A percentile compares a stretch with the other conserved stretches of the same genome.
These are phyloP conservation scores for Brachionus koreanus DNA, from an alignment of 1,140 invertebrate genomes.

Conservation along the genomic window DNA sequence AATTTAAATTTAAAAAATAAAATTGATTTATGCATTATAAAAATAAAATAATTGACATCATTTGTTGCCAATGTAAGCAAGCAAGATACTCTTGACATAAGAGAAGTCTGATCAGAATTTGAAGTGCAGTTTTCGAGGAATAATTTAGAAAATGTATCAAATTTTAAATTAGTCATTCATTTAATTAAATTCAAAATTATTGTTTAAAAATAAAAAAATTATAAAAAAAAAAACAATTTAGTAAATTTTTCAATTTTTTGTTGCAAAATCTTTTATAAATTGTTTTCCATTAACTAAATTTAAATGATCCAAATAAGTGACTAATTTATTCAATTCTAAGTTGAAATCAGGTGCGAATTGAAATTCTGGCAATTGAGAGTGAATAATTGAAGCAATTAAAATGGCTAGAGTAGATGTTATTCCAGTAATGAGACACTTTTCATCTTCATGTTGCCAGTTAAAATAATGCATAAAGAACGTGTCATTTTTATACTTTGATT, in stretches of 20 bases:
- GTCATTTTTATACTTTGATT: neutral
- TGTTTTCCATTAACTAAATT: neutral
- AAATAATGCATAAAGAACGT: conserved; percentile 32
- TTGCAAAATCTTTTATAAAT: neutral
- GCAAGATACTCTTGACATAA: no score
- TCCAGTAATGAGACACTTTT: conserved; percentile 31
- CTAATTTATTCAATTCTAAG: neutral
- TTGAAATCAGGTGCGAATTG: neutral
- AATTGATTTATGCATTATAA: neutral
- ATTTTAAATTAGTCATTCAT: no score
- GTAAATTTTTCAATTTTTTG: neutral
- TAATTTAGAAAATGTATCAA: no score
- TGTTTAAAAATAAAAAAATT: neutral
- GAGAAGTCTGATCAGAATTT: no score
- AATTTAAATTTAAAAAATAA: neutral
- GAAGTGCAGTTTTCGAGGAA: no score
- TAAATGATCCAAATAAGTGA: conserved; percentile 16
- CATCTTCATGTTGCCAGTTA: neutral
- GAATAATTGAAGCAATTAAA: neutral
- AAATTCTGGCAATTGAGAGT: neutral
- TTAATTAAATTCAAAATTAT: no score
- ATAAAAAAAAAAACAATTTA: neutral
- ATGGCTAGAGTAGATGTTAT: conserved; percentile 42
- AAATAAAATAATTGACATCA: neutral
- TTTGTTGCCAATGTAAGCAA: no score